These are phyloP conservation scores for Anthrax anthrax DNA, from an alignment of 2,888 invertebrate genomes.

Conservation along the genomic window DNA sequence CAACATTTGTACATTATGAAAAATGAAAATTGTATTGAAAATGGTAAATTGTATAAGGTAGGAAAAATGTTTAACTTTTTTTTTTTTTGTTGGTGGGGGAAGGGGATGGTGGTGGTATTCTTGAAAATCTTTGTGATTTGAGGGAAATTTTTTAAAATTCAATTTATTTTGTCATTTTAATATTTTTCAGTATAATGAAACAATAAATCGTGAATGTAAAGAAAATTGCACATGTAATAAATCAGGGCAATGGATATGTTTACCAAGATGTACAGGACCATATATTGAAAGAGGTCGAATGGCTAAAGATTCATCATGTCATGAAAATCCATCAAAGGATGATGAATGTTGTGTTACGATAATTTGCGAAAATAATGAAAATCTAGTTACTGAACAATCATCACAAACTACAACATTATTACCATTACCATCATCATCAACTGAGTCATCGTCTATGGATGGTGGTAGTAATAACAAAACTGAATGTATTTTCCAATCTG, in stretches of 20 bases:
- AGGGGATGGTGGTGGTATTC: too few species aligned
- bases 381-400: background rate
- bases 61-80: slow-evolving; percentile 10
- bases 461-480: background rate
- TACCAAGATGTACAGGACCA: slow-evolving; percentile 54
- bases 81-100: background rate
- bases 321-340: slow-evolving; percentile 50
- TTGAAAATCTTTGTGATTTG: too few species aligned
- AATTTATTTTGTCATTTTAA: too few species aligned
- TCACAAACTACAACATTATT: background rate
- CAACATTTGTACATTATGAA: slow-evolving; percentile 16
- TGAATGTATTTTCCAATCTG: slow-evolving; percentile 37
- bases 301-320: slow-evolving; percentile 54
- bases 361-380: slow-evolving; percentile 39
- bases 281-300: slow-evolving; percentile 53
- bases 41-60: slow-evolving; percentile 39
- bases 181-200: slow-evolving; percentile 46
- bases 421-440: background rate
- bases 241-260: slow-evolving; percentile 53
- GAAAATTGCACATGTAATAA: slow-evolving; percentile 57
- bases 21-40: slow-evolving; percentile 35
- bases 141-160: too few species aligned
- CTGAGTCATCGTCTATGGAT: too few species aligned
- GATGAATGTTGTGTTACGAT: slow-evolving; percentile 58
- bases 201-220: slow-evolving; percentile 58